These are phyloP conservation scores for Eupithecia inturbata DNA, from an alignment of 2,888 invertebrate species.

Conservation along the genomic window DNA sequence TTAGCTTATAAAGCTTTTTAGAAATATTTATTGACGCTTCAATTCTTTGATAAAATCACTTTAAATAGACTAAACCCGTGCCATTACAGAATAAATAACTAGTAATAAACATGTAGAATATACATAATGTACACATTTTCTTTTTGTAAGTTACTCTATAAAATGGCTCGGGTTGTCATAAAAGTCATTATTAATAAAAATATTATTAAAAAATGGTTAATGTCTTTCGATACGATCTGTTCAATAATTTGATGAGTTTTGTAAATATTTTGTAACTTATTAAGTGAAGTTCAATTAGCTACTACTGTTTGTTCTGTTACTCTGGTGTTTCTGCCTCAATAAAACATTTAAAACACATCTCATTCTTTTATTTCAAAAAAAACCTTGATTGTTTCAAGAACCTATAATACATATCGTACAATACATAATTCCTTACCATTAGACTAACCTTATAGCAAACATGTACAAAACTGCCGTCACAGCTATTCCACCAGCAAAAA, in stretches of 20 bases:
- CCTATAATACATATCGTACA: not conserved
- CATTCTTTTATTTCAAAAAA: not conserved
- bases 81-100: not conserved
- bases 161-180: slow-evolving; percentile 6
- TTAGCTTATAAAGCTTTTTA: slow-evolving; percentile 41
- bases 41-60: slow-evolving; percentile 16
- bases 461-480: slow-evolving; percentile 61
- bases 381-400: not conserved
- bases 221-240: slow-evolving; percentile 45
- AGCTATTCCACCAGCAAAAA: slow-evolving; percentile 65
- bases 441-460: slow-evolving; percentile 62
- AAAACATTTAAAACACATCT: slow-evolving; percentile 67
- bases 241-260: slow-evolving; percentile 39
- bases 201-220: not conserved
- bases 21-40: slow-evolving; percentile 18
- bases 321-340: slow-evolving; percentile 75
- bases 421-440: slow-evolving; percentile 14
- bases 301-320: slow-evolving; percentile 62
- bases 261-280: slow-evolving; percentile 53
- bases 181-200: not conserved
- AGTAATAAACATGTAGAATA: not conserved
- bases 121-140: not conserved
- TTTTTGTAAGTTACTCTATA: not conserved
- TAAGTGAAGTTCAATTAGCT: slow-evolving; percentile 56
- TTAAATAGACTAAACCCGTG: slow-evolving; percentile 3